Evolutionary conservation across 2,888 invertebrate genomes (phyloP), one percentile per base, ranked within the genome.

Genomic region (Epirrhoe tristata): DNA sequence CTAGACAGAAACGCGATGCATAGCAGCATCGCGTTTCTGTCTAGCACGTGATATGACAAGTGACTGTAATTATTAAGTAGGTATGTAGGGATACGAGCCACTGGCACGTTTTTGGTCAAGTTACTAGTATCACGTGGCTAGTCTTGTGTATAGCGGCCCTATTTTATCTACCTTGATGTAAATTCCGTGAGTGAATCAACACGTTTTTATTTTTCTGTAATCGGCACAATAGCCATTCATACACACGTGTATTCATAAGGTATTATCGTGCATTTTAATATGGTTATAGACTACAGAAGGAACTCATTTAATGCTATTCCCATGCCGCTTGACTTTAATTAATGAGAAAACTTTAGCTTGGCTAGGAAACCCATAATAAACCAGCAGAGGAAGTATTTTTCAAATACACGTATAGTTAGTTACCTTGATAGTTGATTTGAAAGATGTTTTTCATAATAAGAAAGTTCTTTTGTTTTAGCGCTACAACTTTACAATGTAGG

Each of bases 91-190:
- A 12, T 10, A 52, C 52, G 12, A 12, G 39, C 12, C 52, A 63
- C 73, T 79, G 75, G 73, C 73, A 77, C 74, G 80, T 81, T 83
- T 80, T 24, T 6, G 54, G 8, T 43, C 46, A 8, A 50, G 31
- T n/a, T 24, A n/a, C 46, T 46, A 31, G n/a, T n/a, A 48, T 32
- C 57, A n/a, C 31, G 48, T 46, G 48, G 32, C 43, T 53, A 43
- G 31, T 14, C 7, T 32, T 10, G 48, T 48, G 58, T 59, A 39
- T 12, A 36, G 2, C 24, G 12, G 52, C 16, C 39, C 36, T 36
- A 50, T 10, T 1, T 43, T 48, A 66, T 66, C 61, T 53, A 24
- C 39, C 58, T 52, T 56, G 52, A 68, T 69, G 69, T 74, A 50
- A 70, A 69, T 53, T 55, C 14, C 58, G 75, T 69, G 66, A 73